Conservation (phyloP, 2,797 vertebrate species). For the Oryzias dopingdopingensis region DNA sequence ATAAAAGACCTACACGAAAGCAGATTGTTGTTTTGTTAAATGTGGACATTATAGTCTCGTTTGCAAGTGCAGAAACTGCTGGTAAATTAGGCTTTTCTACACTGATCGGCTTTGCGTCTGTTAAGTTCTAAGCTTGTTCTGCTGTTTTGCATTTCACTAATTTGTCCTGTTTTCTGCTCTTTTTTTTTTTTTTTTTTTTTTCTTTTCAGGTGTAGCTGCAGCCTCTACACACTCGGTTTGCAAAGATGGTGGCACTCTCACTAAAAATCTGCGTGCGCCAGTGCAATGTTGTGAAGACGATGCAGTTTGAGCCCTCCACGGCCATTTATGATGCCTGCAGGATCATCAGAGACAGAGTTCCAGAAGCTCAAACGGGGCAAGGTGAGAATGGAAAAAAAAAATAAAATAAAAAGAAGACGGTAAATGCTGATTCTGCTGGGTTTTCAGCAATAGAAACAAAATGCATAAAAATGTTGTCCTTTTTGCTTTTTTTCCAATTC, state of each 20-base stretch:
- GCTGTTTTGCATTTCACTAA: neutral
- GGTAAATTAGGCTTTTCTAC: no score
- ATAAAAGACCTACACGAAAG: slow-evolving; percentile 2
- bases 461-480: neutral
- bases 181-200: neutral
- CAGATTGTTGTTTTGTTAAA: no score
- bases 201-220: slow-evolving; percentile 61
- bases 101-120: no score
- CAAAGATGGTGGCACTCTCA: slow-evolving; percentile 93
- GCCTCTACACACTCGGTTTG: slow-evolving; percentile 29
- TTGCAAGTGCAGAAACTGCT: no score
- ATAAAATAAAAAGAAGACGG: no score
- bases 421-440: neutral
- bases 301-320: slow-evolving; percentile 98
- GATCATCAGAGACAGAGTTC: slow-evolving; percentile 93
- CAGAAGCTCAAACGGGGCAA: slow-evolving; percentile 93
- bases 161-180: neutral
- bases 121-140: neutral
- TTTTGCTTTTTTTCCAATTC: no score
- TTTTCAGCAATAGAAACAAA: neutral
- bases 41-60: no score
- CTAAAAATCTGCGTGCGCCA: slow-evolving; percentile 97
- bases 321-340: slow-evolving; percentile 94
- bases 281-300: slow-evolving; percentile 98
- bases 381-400: slow-evolving; percentile 70